Percentiles rank a stretch among this genome's conserved stretches.
These are phyloP conservation scores for Cosmia trapezina DNA, from an alignment of 2,888 invertebrate genomes.

Conservation along the genomic window DNA sequence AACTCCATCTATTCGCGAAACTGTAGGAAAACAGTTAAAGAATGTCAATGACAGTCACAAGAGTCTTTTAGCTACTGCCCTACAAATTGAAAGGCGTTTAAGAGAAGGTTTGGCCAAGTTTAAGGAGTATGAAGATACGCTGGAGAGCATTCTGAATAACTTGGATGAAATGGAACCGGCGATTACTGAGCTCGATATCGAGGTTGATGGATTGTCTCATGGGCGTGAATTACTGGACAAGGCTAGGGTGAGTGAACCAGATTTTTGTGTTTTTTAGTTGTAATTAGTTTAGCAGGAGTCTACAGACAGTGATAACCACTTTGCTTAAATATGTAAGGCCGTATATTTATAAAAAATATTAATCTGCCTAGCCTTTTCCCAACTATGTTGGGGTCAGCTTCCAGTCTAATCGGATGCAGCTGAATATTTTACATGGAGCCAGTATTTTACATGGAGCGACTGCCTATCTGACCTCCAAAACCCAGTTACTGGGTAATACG, in stretches of 20 bases:
- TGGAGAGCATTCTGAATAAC: constrained; percentile 95
- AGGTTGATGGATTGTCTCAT: constrained; percentile 93
- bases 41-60: constrained; percentile 98
- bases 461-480: too few species aligned
- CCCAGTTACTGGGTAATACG: too few species aligned
- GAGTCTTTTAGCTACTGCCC: constrained; percentile 96
- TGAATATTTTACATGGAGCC: too few species aligned
- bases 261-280: too few species aligned
- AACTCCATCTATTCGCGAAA: constrained; percentile 93
- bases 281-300: too few species aligned
- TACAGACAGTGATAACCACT: too few species aligned
- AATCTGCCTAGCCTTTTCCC: too few species aligned
- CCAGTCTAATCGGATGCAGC: too few species aligned
- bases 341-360: too few species aligned
- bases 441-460: too few species aligned
- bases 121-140: constrained; percentile 97
- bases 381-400: too few species aligned
- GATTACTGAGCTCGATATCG: constrained; percentile 94
- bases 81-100: constrained; percentile 97
- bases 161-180: constrained; percentile 95
- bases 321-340: too few species aligned
- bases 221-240: constrained; percentile 94
- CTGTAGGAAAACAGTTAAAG: constrained; percentile 95
- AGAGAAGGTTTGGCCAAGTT: constrained; percentile 97
- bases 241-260: constrained; percentile 90